Evolutionary conservation across 2,113 vertebrate species (phyloP).

Genomic region (Romanogobio albipinnatus): DNA sequence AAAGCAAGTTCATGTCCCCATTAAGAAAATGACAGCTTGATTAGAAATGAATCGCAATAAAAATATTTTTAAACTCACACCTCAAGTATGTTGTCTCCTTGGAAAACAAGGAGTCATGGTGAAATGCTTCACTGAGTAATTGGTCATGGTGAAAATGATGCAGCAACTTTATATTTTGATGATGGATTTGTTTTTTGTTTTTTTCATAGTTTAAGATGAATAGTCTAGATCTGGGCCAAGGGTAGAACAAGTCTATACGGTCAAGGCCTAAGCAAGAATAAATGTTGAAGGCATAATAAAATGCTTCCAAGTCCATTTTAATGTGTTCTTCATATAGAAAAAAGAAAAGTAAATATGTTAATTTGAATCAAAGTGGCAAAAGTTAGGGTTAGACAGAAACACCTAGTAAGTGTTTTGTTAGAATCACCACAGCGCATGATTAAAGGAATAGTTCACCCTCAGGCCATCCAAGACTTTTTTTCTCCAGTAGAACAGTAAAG

Average conservation of each 20-base stretch:
- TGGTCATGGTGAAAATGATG: not conserved
- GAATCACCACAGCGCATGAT: not conserved
- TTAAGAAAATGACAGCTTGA: too few species aligned
- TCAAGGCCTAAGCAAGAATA: not conserved
- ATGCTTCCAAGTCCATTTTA: not conserved
- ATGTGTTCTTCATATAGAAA: not conserved
- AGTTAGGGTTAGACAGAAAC: not conserved
- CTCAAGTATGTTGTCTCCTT: not conserved
- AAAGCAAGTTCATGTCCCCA: too few species aligned
- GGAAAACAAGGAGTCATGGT: not conserved
- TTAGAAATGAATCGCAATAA: not conserved
- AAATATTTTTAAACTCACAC: not conserved
- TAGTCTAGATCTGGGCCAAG: not conserved
- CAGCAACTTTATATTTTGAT: not conserved
- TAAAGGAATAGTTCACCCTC: too few species aligned
- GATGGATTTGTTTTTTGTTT: not conserved
- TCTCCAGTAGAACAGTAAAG: too few species aligned
- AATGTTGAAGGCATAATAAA: not conserved
- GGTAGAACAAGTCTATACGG: not conserved
- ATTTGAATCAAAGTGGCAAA: not conserved
- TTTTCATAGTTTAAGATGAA: not conserved
- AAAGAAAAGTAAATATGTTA: not conserved
- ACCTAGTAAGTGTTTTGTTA: not conserved
- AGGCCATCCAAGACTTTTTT: too few species aligned
- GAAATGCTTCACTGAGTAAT: not conserved